phyloP scores from a whole-genome alignment of 1,140 invertebrate species.

The Ruditapes philippinarum region DNA sequence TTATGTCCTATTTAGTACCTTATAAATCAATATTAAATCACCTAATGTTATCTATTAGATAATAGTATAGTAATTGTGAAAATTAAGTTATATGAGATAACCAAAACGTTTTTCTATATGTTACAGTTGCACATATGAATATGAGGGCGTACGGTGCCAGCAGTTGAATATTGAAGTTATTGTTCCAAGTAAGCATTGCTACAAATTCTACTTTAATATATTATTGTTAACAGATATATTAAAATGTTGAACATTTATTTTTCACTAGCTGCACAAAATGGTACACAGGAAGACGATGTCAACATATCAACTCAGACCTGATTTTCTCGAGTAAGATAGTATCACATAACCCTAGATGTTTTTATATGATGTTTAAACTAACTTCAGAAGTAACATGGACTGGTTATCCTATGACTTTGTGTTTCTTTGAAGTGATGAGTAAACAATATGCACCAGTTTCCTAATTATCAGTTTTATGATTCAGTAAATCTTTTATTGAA shows the following conservation, averaged over 20 bases:
- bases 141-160: conserved; percentile 26
- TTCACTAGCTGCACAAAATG: conserved; percentile 36
- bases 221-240: neutral
- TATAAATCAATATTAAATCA: too few relatives aligned
- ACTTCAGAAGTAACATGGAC: neutral
- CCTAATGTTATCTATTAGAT: too few relatives aligned
- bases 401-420: neutral
- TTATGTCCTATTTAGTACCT: too few relatives aligned
- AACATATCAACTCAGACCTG: conserved; percentile 12
- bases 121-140: conserved; percentile 43
- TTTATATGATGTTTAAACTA: conserved; percentile 45
- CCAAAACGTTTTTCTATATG: neutral
- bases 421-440: conserved; percentile 34
- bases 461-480: conserved; percentile 8
- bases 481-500: conserved; percentile 26
- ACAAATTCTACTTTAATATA: neutral
- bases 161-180: conserved; percentile 42
- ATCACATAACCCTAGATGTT: conserved; percentile 50
- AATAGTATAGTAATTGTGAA: too few relatives aligned
- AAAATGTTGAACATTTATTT: conserved; percentile 31
- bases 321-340: conserved; percentile 51
- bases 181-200: conserved; percentile 48
- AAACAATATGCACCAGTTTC: neutral
- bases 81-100: too few relatives aligned
- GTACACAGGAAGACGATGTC: conserved; percentile 30